Evolutionary conservation across 2,888 invertebrate species (phyloP).

Genomic region (Tetranychus piercei): DNA sequence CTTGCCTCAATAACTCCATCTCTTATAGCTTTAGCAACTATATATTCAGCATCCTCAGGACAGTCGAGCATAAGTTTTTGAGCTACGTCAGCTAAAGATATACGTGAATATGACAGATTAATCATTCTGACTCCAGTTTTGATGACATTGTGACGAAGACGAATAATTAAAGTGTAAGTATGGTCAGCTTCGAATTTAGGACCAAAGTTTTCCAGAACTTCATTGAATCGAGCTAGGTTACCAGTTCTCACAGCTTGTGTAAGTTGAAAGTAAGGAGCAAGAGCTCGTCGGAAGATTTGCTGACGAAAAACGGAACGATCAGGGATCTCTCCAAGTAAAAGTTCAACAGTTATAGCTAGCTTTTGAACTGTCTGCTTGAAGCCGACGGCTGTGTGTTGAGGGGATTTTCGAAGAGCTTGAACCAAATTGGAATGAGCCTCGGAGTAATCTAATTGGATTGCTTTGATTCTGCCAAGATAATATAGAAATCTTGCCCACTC

Average conservation of each 20-base stretch:
- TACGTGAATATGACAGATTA: conserved; percentile 83
- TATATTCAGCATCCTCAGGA: conserved; percentile 87
- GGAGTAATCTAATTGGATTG: conserved; percentile 92
- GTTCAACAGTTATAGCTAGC: conserved; percentile 77
- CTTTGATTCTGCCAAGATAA: conserved; percentile 90
- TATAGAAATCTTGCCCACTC: conserved; percentile 96
- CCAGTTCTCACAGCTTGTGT: conserved; percentile 87
- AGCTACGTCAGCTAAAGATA: conserved; percentile 84
- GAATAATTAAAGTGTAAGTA: conserved; percentile 83
- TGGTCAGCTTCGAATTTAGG: conserved; percentile 80
- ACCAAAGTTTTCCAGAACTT: conserved; percentile 73
- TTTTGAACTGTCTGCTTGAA: conserved; percentile 95
- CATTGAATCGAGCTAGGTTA: conserved; percentile 77
- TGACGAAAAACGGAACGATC: conserved; percentile 87
- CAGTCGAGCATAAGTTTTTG: conserved; percentile 80
- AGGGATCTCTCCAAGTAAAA: conserved; percentile 89
- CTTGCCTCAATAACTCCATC: conserved; percentile 97
- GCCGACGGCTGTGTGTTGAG: conserved; percentile 92
- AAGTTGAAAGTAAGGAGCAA: conserved; percentile 87
- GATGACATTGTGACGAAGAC: conserved; percentile 93
- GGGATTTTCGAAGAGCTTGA: conserved; percentile 80
- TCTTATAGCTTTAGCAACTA: conserved; percentile 89
- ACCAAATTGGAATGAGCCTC: conserved; percentile 90
- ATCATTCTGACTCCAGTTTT: conserved; percentile 93
- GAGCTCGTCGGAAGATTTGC: conserved; percentile 62